Evolutionary conservation across 2,797 vertebrate species (phyloP).

Genomic region (Typhlichthys eigenmanni): DNA sequence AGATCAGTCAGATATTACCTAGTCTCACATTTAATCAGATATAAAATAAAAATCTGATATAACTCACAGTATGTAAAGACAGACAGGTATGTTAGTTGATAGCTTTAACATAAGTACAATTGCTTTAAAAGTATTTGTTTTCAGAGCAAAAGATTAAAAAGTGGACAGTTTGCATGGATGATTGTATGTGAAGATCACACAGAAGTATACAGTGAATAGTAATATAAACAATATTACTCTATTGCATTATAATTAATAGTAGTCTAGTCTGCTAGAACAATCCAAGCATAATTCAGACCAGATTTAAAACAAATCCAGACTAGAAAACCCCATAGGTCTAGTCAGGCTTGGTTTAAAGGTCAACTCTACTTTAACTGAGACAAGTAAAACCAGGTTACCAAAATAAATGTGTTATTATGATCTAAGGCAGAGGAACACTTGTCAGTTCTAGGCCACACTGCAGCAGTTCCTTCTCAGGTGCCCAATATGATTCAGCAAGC

Average conservation of each 20-base stretch:
- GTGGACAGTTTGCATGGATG: constrained; percentile 10
- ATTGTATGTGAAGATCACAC: constrained; percentile 14
- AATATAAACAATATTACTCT: not conserved
- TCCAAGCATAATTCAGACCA: constrained; percentile 9
- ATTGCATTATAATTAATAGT: too few species aligned
- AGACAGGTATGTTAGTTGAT: too few species aligned
- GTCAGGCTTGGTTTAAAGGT: constrained; percentile 3
- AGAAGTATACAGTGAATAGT: constrained; percentile 13
- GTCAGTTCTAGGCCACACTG: not conserved
- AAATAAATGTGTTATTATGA: not conserved
- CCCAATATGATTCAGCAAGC: constrained; percentile 29
- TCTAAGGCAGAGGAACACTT: not conserved
- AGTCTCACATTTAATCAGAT: not conserved
- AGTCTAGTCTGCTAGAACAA: not conserved
- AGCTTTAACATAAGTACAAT: too few species aligned
- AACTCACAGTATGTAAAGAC: constrained; percentile 4
- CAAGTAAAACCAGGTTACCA: not conserved
- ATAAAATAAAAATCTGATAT: constrained; percentile 10
- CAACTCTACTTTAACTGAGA: constrained; percentile 14
- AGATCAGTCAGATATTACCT: constrained; percentile 3
- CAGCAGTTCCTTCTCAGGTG: constrained; percentile 3
- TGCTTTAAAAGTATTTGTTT: not conserved
- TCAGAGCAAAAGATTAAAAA: constrained; percentile 14
- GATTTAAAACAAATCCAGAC: constrained; percentile 10
- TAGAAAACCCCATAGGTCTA: not conserved